Evolutionary conservation across 1,140 invertebrate genomes (phyloP).

Genomic region (Drosophila fuyamai): DNA sequence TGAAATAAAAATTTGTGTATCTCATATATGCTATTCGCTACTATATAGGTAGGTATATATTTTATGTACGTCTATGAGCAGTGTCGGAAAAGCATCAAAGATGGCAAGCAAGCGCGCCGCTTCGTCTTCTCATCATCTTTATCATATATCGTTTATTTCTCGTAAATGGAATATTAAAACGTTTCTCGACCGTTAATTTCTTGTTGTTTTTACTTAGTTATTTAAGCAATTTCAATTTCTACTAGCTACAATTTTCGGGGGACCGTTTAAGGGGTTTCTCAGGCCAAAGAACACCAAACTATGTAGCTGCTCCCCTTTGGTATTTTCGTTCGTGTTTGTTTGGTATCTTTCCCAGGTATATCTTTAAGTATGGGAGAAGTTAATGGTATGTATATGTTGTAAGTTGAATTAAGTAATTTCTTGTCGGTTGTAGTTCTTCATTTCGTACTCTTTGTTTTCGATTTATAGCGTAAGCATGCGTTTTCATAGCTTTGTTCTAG

Average conservation of each 20-base stretch:
- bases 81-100: conserved; percentile 77
- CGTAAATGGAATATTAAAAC: conserved; percentile 75
- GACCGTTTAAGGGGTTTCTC: conserved; percentile 7
- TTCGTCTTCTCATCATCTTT: conserved; percentile 30
- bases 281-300: conserved; percentile 9
- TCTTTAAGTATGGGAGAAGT: conserved; percentile 28
- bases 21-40: conserved; percentile 47
- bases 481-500: conserved; percentile 21
- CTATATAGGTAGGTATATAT: conserved; percentile 49
- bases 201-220: conserved; percentile 52
- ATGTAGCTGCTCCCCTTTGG: conserved; percentile 1
- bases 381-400: conserved; percentile 29
- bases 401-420: conserved; percentile 60
- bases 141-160: conserved; percentile 42
- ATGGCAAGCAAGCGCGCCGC: conserved; percentile 59
- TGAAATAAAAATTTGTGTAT: conserved; percentile 49
- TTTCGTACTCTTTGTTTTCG: conserved; percentile 9
- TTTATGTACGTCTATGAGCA: conserved; percentile 64
- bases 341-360: conserved; percentile 12
- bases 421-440: conserved; percentile 3
- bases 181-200: conserved; percentile 46
- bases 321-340: conserved; percentile 6
- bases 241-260: conserved; percentile 72
- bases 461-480: conserved; percentile 16
- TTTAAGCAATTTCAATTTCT: conserved; percentile 80